These are phyloP conservation scores for Augochlorella aurata DNA, from an alignment of 2,888 invertebrate genomes.

Conservation along the genomic window DNA sequence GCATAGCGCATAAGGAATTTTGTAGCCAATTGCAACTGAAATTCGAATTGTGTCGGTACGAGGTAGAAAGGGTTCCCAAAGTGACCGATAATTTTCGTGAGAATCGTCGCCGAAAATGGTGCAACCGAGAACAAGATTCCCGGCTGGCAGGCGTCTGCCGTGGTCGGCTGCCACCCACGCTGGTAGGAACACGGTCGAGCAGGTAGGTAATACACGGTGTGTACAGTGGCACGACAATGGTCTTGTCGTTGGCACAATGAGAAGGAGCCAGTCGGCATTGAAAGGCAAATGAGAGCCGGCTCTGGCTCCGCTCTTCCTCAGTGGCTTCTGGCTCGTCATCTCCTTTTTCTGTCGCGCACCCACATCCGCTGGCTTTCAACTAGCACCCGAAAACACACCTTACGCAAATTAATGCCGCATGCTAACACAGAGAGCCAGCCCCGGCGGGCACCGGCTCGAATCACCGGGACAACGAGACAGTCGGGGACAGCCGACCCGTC, in stretches of 20 bases:
- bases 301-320: slow-evolving; percentile 51
- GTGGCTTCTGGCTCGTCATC: slow-evolving; percentile 56
- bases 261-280: slow-evolving; percentile 65
- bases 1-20: no score
- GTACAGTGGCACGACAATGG: slow-evolving; percentile 68
- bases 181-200: slow-evolving; percentile 55
- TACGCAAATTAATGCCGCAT: slow-evolving; percentile 74
- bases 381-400: slow-evolving; percentile 74
- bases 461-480: slow-evolving; percentile 59
- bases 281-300: slow-evolving; percentile 72
- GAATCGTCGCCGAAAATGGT: slow-evolving; percentile 24
- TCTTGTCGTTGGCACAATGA: slow-evolving; percentile 65
- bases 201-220: slow-evolving; percentile 61
- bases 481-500: slow-evolving; percentile 62
- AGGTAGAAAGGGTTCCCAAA: background rate
- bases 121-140: slow-evolving; percentile 26
- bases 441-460: slow-evolving; percentile 39
- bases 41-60: no score
- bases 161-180: slow-evolving; percentile 68
- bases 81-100: background rate
- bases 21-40: no score
- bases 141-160: slow-evolving; percentile 24
- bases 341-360: slow-evolving; percentile 70
- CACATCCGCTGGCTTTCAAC: slow-evolving; percentile 73
- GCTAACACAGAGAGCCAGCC: slow-evolving; percentile 56